phyloP scores from a whole-genome alignment of 2,113 vertebrate genomes.

The Phyllostomus discolor region DNA sequence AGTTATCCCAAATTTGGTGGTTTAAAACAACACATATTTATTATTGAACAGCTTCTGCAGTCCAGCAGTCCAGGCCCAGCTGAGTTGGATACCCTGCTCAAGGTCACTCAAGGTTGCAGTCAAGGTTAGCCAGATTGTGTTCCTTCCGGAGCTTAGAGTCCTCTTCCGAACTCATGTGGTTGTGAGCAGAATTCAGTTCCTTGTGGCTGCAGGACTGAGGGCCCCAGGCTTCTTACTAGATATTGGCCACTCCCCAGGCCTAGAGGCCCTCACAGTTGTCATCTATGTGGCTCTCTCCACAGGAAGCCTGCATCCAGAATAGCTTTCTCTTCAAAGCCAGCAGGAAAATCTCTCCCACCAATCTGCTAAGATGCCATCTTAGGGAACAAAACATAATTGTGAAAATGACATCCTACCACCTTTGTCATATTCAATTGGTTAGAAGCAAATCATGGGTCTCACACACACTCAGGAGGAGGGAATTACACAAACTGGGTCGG shows the following conservation, averaged over 20 bases:
- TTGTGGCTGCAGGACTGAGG: neutral
- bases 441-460: neutral
- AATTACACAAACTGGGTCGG: neutral
- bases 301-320: neutral
- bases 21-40: neutral
- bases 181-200: neutral
- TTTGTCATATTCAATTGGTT: neutral
- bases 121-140: rapidly evolving
- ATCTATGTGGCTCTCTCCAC: neutral
- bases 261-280: neutral
- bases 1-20: neutral
- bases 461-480: neutral
- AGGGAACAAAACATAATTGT: neutral
- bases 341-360: neutral
- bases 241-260: neutral
- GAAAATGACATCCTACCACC: too few species aligned
- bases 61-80: neutral
- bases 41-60: neutral
- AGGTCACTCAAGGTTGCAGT: neutral
- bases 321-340: neutral
- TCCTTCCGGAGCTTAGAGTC: neutral
- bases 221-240: neutral
- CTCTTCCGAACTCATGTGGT: neutral
- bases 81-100: neutral
- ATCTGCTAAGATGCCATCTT: neutral